These are phyloP conservation scores for Lasiurus cinereus DNA, from an alignment of 2,113 vertebrate genomes.

Conservation along the genomic window DNA sequence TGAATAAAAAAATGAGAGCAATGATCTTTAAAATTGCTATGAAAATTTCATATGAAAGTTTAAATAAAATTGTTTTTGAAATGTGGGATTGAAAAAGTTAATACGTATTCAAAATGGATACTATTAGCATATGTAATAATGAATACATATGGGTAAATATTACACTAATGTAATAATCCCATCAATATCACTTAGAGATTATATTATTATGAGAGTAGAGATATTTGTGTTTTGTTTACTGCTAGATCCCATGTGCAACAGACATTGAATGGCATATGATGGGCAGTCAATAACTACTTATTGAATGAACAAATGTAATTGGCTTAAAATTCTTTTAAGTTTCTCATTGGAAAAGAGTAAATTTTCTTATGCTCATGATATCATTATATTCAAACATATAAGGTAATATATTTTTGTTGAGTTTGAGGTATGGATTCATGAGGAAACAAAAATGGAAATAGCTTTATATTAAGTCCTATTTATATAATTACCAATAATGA, in stretches of 20 bases:
- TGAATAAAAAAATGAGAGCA: background rate
- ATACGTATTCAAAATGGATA: background rate
- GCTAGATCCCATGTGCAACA: background rate
- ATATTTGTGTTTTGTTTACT: background rate
- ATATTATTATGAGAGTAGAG: background rate
- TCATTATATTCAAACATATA: background rate
- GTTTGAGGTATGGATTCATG: background rate
- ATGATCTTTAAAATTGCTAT: background rate
- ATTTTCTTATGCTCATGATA: background rate
- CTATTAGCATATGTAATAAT: background rate
- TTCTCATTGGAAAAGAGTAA: background rate
- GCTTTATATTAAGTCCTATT: background rate
- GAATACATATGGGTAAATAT: background rate
- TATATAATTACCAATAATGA: background rate
- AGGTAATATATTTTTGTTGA: background rate
- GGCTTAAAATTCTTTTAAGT: background rate
- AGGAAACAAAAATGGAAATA: conserved; percentile 10
- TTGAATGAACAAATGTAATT: background rate
- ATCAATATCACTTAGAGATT: background rate
- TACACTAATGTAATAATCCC: background rate
- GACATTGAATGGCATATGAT: background rate
- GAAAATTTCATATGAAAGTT: background rate
- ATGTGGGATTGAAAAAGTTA: conserved; percentile 1
- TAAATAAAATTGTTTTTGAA: background rate
- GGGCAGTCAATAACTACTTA: background rate